Conservation (phyloP, 2,113 vertebrate species). For the Muscicapa adusta region DNA sequence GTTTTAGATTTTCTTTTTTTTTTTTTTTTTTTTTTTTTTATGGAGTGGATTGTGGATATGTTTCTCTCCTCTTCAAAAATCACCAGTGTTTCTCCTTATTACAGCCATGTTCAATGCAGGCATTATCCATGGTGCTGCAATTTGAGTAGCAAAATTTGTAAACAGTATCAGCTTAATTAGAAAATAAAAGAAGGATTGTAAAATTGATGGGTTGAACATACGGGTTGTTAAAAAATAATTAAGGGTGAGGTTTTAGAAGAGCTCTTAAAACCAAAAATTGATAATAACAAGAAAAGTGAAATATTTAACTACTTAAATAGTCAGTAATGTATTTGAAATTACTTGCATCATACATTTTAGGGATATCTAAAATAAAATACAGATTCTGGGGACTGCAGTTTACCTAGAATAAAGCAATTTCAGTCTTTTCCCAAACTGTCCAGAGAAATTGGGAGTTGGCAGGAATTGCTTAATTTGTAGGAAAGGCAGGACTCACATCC, state of each 20-base stretch:
- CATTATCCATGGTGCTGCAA: neutral
- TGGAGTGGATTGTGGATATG: neutral
- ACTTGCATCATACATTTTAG: neutral
- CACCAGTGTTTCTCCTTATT: neutral
- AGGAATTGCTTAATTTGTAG: neutral
- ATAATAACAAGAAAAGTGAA: neutral
- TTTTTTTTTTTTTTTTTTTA: no score
- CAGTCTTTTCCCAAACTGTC: neutral
- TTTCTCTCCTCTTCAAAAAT: neutral
- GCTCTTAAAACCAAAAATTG: conserved; percentile 9
- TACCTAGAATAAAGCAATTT: neutral
- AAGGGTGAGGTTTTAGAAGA: neutral
- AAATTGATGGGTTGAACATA: conserved; percentile 43
- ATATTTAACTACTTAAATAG: neutral
- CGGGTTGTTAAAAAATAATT: conserved; percentile 38
- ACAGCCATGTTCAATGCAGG: neutral
- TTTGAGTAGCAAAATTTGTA: conserved; percentile 5
- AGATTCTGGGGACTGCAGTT: neutral
- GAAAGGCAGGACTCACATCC: neutral
- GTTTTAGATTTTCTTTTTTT: neutral
- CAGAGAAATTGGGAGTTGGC: neutral
- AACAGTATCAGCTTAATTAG: conserved; percentile 28
- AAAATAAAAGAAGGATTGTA: conserved; percentile 10
- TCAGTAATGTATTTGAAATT: neutral
- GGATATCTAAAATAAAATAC: neutral